Base-by-base conservation (phyloP, 1,140 invertebrate species). In the Drosophila elegans region DNA sequence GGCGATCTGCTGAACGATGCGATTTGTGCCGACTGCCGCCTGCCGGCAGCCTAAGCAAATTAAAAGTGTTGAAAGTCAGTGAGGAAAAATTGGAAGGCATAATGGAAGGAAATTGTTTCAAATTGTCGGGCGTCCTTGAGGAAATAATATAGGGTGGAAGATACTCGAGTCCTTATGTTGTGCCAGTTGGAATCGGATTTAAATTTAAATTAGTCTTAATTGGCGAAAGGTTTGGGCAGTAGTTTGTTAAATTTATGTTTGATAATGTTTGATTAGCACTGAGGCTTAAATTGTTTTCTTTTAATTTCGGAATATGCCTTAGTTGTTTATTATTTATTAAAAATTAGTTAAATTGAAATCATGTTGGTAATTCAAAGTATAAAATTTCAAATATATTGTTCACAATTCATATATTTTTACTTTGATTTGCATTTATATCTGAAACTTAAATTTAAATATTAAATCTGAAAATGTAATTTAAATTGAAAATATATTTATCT, bases 1-100 rank as follows among this genome's bases (percentile, higher is more conserved):
- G 68, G 68, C 68, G 68, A 72, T 72, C 66, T 25, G 36, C 53
- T 71, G 66, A 56, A 53, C 64, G 67, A 71, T 71, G 82, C 83
- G 82, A 78, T 85, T 78, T 80, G 56, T 48, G 73, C 52, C 52
- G 72, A 73, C 45, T 56, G 38, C 52, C 52, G 72, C 63, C 45
- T 56, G 38, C 25, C 44, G 45, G 16, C 64, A 12, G 64, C 54
- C 68, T 77, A 80, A 89, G 75, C 80, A 80, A 83, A 89, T 89
- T 80, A 89, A 77, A 81, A 64, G 80, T 74, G 77, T 60, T 79
- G 73, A 80, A 89, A 89, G 77, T 80, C 84, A 74, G 46, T 32
- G 13, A 41, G 66, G 52, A 66, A 72, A 72, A 71, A 72, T 71
- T 72, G 68, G 38, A 71, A 71, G 48, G 66, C 68, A 72, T 72